Base-by-base conservation (phyloP, 2,888 invertebrate genomes). In the Epirrita christyi region DNA sequence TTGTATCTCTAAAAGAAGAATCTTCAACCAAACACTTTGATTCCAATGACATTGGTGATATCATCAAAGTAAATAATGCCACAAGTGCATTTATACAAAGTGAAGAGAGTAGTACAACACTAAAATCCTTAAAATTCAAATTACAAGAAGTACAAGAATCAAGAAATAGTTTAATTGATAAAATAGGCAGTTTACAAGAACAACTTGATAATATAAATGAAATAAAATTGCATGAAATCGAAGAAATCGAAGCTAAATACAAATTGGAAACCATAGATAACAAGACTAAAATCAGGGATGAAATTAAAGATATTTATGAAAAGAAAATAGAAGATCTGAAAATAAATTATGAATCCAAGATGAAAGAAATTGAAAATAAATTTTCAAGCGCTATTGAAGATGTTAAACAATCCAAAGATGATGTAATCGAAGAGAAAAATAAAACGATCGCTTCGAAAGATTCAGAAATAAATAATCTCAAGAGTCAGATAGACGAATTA, bases 61-160 rank as follows among this genome's bases (percentile, higher is more conserved):
- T 66, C 11, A 48, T 65, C 7, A 83, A 78, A 71, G 66, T 80
- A 8, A 76, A 85, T 59, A 75, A 71, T 49, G 65, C 76, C 5
- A 85, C 81, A 7, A 81, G 77, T 65, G 63, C 73, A 0, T 65
- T 64, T 44, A 56, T 75, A 55, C 59, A 65, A 40, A 58, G 55
- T 10, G 72, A 69, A 49, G 79, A 79, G 1, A 87, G 83, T 61
- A 75, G 40, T 45, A 55, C 63, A 0, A 78, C 79, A 6, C 43
- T 86, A 36, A 76, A 73, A 55, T 81, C 80, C 13, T 68, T 86
- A 11, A 85, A 82, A 70, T 64, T 45, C 11, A 83, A 78, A 67
- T 60, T 88, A 4, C 76, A 85, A 61, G 84, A 88, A 63, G 70
- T 80, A 11, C 79, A 85, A 67, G 74, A 77, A 13, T 77, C 81